Conservation (phyloP, 2,888 invertebrate species). For the Holacanthella duospinosa region DNA sequence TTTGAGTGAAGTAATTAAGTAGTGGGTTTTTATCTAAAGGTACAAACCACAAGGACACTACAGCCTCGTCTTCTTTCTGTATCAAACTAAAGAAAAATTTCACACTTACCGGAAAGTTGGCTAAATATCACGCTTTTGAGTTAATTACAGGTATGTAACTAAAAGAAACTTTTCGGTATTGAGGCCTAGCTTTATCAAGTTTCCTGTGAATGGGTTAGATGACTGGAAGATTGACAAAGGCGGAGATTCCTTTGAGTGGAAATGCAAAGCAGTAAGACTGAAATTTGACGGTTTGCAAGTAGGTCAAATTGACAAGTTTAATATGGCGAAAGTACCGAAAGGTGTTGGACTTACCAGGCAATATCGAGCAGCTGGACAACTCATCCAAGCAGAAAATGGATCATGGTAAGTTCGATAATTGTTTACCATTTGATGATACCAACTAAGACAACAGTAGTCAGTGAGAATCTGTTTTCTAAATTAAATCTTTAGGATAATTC, state of each 20-base stretch:
- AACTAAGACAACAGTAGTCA: no score
- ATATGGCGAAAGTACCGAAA: conserved; percentile 26
- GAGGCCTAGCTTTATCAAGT: no score
- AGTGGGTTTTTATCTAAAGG: not conserved
- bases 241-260: conserved; percentile 31
- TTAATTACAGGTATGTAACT: conserved; percentile 34
- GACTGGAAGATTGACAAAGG: conserved; percentile 32
- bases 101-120: conserved; percentile 32
- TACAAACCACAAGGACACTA: not conserved
- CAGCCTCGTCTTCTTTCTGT: conserved; percentile 11
- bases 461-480: no score
- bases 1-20: no score
- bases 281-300: conserved; percentile 31
- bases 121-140: conserved; percentile 34
- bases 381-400: conserved; percentile 27
- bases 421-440: no score
- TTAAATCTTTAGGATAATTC: no score
- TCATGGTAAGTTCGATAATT: conserved; percentile 34
- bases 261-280: conserved; percentile 20
- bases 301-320: conserved; percentile 30
- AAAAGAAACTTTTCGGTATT: no score
- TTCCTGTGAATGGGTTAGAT: no score
- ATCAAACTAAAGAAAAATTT: conserved; percentile 33
- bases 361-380: conserved; percentile 25
- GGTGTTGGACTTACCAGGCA: conserved; percentile 23